A percentile compares a stretch with the other conserved stretches of the same genome.
These are phyloP conservation scores for Axinella damicornis DNA, from an alignment of 37 sponge, comb jelly and placozoan genomes.

Conservation along the genomic window DNA sequence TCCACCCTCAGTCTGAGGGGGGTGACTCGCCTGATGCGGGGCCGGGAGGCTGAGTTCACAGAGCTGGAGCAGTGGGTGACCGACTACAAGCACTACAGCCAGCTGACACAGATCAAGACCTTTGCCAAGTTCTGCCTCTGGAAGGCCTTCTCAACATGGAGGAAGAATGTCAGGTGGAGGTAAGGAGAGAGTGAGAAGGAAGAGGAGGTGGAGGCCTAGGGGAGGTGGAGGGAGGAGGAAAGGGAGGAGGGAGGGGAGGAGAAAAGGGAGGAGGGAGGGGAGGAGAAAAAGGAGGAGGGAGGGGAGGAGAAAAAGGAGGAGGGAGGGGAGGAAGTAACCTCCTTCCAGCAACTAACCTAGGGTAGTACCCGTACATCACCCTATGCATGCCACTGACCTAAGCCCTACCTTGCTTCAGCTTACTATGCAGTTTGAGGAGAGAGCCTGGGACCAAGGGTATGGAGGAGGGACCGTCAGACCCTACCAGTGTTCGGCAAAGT, in stretches of 20 bases:
- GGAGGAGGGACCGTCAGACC: too few species aligned
- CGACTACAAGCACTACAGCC: slow-evolving; percentile 87
- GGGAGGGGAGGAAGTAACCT: too few species aligned
- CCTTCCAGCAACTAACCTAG: too few species aligned
- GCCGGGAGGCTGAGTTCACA: slow-evolving; percentile 88
- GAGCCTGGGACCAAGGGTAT: too few species aligned
- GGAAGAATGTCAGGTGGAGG: slow-evolving; percentile 91
- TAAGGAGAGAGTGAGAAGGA: not conserved
- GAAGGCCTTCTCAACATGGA: slow-evolving; percentile 95
- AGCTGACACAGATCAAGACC: slow-evolving; percentile 90
- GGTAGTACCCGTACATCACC: too few species aligned
- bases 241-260: not conserved
- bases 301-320: not conserved
- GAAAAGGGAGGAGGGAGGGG: not conserved
- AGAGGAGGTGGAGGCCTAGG: too few species aligned
- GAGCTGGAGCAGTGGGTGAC: slow-evolving; percentile 85
- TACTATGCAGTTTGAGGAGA: too few species aligned
- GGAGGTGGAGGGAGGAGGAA: too few species aligned
- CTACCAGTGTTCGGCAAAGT: too few species aligned
- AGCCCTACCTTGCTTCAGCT: not conserved
- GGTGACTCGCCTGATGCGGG: slow-evolving; percentile 83
- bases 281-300: not conserved
- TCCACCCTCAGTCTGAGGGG: slow-evolving; percentile 89
- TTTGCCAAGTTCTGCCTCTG: slow-evolving; percentile 93
- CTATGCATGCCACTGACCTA: too few species aligned